Evolutionary conservation across 2,797 vertebrate species (phyloP), one percentile per base, ranked within the genome.

Genomic region (Sebastes itinus): DNA sequence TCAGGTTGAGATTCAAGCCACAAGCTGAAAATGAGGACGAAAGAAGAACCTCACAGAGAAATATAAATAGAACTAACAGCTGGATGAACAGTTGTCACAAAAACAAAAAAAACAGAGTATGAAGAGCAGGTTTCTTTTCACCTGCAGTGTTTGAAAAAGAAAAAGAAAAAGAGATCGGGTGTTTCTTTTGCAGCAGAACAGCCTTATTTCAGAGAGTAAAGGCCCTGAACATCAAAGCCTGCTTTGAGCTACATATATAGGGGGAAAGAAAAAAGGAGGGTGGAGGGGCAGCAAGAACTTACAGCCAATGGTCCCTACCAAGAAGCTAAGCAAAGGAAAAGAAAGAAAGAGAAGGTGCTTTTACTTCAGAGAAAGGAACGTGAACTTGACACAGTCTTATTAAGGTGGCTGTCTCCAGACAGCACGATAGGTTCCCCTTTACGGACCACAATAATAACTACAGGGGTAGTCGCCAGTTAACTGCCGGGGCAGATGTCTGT

Each of bases 161-260:
- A 30, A 67, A 61, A 38, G 3, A 67, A 20, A 30, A 3, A 13
- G 42, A 60, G 30, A 70, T 42, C 25, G 71, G 58, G 71, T 74
- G 77, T 73, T 86, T 80, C 62, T 79, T 82, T 71, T 71, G 69
- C 65, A 76, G 79, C 75, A 87, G 71, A 83, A 73, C 58, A 79
- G 82, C 58, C 16, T 65, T 20, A 64, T 80, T 84, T 85, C 77
- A 88, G 81, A 88, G 78, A 78, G 71, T 62, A 83, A 83, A 83
- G 61, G 77, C 52, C 58, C 23, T 54, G 66, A 84, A 88, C 87
- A 92, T 91, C 90, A 93, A 92, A 93, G 92, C 28, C 61, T 62
- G 68, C 77, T 81, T 69, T 83, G 35, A 80, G 80, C 67, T 80
- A 76, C 80, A 79, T 86, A 84, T 60, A 54, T 10, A 78, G 67